phyloP scores from a whole-genome alignment of 2,888 invertebrate genomes.

The Drosophila pseudotakahashii region DNA sequence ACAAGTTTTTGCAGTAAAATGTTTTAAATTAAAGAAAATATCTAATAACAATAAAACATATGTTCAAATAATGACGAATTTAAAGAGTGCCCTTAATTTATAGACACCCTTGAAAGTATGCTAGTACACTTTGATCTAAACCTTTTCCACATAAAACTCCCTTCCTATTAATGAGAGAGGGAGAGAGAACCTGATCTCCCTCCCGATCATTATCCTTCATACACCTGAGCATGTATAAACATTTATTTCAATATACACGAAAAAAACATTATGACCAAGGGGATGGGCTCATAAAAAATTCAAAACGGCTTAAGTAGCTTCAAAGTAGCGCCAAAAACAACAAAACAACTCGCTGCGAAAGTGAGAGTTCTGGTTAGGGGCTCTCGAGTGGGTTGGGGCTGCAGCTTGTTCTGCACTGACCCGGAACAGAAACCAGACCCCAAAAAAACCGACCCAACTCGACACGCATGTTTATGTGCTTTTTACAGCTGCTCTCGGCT shows the following conservation, averaged over 20 bases:
- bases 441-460: constrained; percentile 31
- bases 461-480: constrained; percentile 75
- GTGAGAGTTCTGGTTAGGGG: constrained; percentile 1
- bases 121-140: neutral
- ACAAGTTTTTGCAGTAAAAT: too few relatives aligned
- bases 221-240: constrained; percentile 43
- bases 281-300: constrained; percentile 74
- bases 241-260: constrained; percentile 74
- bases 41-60: neutral
- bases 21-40: neutral
- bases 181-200: neutral
- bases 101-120: too few relatives aligned
- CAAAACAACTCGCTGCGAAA: constrained; percentile 28
- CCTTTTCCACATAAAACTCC: constrained; percentile 1
- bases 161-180: neutral
- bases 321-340: constrained; percentile 61
- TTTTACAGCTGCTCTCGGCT: constrained; percentile 72
- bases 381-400: constrained; percentile 2
- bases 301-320: constrained; percentile 74
- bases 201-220: constrained; percentile 16
- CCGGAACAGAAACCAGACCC: constrained; percentile 19
- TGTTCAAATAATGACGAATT: too few relatives aligned
- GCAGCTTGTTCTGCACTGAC: constrained; percentile 39
- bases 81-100: too few relatives aligned
- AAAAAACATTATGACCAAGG: constrained; percentile 61